Percentiles rank a stretch among this genome's conserved stretches.
Conservation (phyloP, 2,888 invertebrate species). For the Euplagia quadripunctaria region DNA sequence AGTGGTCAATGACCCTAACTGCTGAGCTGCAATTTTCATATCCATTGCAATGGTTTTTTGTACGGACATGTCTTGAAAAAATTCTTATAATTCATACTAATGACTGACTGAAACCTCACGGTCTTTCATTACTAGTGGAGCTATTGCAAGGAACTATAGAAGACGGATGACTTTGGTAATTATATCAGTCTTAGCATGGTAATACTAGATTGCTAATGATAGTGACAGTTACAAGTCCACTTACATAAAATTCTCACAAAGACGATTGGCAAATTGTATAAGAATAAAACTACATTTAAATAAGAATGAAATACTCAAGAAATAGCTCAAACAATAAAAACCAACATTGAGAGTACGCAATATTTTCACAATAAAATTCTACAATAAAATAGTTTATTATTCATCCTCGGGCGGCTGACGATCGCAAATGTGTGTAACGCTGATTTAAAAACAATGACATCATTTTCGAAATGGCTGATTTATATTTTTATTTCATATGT, state of each 20-base stretch:
- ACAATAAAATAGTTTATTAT: conserved; percentile 54
- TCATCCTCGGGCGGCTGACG: conserved; percentile 36
- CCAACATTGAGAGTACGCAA: conserved; percentile 26
- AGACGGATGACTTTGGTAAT: no score
- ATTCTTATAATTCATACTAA: no score
- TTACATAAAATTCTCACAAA: neutral
- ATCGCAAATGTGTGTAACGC: conserved; percentile 43
- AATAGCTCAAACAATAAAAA: conserved; percentile 27
- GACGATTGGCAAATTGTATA: neutral
- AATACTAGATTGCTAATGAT: no score
- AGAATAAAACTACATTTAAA: neutral
- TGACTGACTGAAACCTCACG: no score
- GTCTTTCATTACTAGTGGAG: no score
- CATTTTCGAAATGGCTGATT: conserved; percentile 32
- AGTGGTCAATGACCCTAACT: no score
- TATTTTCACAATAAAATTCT: conserved; percentile 55
- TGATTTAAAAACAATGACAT: conserved; percentile 46
- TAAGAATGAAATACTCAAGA: neutral
- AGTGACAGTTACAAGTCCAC: neutral
- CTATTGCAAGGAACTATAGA: no score
- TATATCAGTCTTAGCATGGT: no score
- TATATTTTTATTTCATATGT: conserved; percentile 32
- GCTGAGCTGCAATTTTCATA: no score
- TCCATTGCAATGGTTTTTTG: no score
- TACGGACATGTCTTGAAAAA: no score